Base-by-base conservation (phyloP, 2,797 vertebrate species). In the Bovichtus diacanthus region DNA sequence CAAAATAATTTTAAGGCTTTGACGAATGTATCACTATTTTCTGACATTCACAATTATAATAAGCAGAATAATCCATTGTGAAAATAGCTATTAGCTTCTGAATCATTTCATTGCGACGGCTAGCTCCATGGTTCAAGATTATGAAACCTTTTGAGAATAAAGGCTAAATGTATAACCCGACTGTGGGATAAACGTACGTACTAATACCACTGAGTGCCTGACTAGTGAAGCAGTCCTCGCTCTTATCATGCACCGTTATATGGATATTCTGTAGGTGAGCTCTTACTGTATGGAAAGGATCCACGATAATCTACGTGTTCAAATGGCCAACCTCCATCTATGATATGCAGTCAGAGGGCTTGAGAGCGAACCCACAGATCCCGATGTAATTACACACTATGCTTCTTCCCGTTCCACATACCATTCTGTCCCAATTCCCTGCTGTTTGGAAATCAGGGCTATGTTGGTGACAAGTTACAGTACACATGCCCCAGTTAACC, bases 401-500 rank as follows among this genome's bases (percentile, higher is more conserved):
- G 80, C 81, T 78, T 91, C 82, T 87, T 85, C 82, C 87, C 62
- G 36, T 77, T 83, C 87, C 81, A 86, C 88, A 89, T 89, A 85
- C 87, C 85, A 80, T 83, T 88, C 85, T 80, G 88, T 91, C 83
- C 87, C 90, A 90, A 88, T 89, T 86, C 88, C 90, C 91, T 67
- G 83, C 90, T 92, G 91, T 93, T 93, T 92, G 84, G 83, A 90
- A 90, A 92, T 92, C 89, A 85, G 85, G 81, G 83, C 87, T 79
- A 73, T 59, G 71, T 84, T 83, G 90, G 93, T 93, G 86, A 93
- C 91, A 90, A 88, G 90, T 91, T 92, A 90, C 93, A 92, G 92
- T 91, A 90, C 93, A 93, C 91, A 91, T 90, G 91, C 78, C 91
- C 87, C 85, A 81, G 89, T 90, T 95, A 88, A 95, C 92, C 94